Evolutionary conservation across 2,113 vertebrate genomes (phyloP).

Genomic region (Corythornis vintsioides): DNA sequence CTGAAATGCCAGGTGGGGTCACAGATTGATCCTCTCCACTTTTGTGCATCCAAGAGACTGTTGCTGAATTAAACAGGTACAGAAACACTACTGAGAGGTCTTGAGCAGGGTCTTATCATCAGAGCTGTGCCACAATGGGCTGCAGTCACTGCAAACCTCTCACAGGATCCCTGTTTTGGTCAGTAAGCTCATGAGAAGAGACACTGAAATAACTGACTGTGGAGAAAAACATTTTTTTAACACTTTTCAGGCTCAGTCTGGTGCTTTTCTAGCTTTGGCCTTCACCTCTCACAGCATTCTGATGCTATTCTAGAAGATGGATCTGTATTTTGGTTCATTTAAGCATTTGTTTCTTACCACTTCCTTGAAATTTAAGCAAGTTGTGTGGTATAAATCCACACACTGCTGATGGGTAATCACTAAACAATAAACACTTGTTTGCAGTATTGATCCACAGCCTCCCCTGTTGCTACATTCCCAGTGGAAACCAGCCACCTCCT

Average conservation of each 20-base stretch:
- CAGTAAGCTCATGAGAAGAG: background rate
- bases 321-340: background rate
- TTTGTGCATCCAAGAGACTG: background rate
- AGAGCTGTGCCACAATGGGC: background rate
- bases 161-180: background rate
- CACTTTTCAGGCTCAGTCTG: background rate
- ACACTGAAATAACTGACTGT: background rate
- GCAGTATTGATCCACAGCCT: conserved; percentile 9
- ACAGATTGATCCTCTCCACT: conserved; percentile 16
- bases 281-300: background rate
- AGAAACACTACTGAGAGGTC: background rate
- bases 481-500: background rate
- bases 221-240: background rate
- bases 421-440: conserved; percentile 49
- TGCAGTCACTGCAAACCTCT: background rate
- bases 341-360: background rate
- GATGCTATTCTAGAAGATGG: background rate
- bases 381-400: background rate
- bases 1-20: conserved; percentile 64
- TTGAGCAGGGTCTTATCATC: background rate
- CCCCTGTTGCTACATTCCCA: background rate
- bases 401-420: background rate
- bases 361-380: background rate
- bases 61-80: conserved; percentile 46
- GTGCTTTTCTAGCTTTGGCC: background rate